Percentiles rank a stretch among this genome's conserved stretches.
Evolutionary conservation across 2,113 vertebrate genomes (phyloP).

Genomic region (Peromyscus leucopus): DNA sequence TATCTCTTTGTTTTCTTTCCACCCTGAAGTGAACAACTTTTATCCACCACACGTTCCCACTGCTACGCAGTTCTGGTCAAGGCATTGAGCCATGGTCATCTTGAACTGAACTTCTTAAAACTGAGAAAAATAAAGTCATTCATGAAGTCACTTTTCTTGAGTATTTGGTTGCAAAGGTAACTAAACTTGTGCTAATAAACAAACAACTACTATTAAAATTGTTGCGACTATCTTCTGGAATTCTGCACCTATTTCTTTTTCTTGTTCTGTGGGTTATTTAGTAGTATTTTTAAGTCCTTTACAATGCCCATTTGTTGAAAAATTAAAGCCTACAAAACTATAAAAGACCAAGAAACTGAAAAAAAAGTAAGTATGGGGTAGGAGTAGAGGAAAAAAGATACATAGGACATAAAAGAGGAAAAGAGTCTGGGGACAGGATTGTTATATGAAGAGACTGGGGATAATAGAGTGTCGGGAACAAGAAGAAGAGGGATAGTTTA

Average conservation of each 20-base stretch:
- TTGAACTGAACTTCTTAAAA: neutral
- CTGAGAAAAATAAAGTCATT: neutral
- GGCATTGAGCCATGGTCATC: rapidly evolving
- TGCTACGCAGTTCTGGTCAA: neutral
- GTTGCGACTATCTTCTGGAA: rapidly evolving
- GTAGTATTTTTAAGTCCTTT: neutral
- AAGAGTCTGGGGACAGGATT: no score
- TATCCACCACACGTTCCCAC: no score
- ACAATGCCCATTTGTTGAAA: neutral
- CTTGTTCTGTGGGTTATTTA: neutral
- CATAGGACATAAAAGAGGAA: neutral
- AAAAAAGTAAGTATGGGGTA: no score
- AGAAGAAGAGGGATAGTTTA: no score
- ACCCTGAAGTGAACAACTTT: neutral
- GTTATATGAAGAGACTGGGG: no score
- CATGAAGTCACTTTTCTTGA: neutral
- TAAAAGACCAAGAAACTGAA: neutral
- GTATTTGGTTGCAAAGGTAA: neutral
- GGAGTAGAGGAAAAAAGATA: neutral
- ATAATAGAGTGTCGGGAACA: neutral
- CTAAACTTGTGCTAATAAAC: neutral
- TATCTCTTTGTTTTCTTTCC: neutral
- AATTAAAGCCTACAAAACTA: neutral
- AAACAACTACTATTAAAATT: neutral
- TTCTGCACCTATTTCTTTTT: neutral